These are phyloP conservation scores for Neodontobutis hainanensis DNA, from an alignment of 2,113 vertebrate species.

Conservation along the genomic window DNA sequence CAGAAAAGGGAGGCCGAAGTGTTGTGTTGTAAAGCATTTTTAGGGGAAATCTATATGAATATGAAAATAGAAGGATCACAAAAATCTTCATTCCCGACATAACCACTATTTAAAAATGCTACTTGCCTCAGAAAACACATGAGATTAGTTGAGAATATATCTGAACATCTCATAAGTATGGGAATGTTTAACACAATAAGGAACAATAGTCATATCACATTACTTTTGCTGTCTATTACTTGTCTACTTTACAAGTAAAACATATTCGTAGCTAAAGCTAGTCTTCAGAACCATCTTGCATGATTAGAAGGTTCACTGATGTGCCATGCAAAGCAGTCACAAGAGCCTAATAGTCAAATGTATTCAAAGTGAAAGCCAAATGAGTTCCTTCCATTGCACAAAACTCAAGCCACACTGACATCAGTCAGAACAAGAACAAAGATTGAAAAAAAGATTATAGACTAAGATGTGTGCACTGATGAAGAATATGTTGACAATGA, in stretches of 20 bases:
- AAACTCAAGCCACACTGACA: slow-evolving; percentile 34
- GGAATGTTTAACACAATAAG: too few relatives aligned
- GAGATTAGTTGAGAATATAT: too few relatives aligned
- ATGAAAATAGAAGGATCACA: too few relatives aligned
- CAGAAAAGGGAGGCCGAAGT: background rate
- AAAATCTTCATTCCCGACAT: too few relatives aligned
- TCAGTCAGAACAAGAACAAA: slow-evolving; percentile 3
- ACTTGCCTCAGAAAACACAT: too few relatives aligned
- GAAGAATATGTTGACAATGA: background rate
- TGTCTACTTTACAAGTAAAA: background rate
- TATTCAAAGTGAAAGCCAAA: slow-evolving; percentile 73
- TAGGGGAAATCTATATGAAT: too few relatives aligned
- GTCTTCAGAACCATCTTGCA: slow-evolving; percentile 1
- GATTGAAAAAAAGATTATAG: slow-evolving; percentile 4
- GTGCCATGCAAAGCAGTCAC: slow-evolving; percentile 58
- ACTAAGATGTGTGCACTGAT: background rate
- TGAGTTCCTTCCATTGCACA: slow-evolving; percentile 30
- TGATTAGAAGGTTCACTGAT: slow-evolving; percentile 27
- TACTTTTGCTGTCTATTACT: too few relatives aligned
- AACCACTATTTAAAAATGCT: too few relatives aligned
- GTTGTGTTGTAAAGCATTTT: too few relatives aligned
- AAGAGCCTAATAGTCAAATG: slow-evolving; percentile 64
- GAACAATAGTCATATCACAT: too few relatives aligned
- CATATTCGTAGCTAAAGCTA: background rate
- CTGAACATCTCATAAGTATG: too few relatives aligned